A percentile compares a stretch with the other conserved stretches of the same genome.
These are phyloP conservation scores for Melipona bicolor DNA, from an alignment of 2,888 invertebrate genomes.

Conservation along the genomic window DNA sequence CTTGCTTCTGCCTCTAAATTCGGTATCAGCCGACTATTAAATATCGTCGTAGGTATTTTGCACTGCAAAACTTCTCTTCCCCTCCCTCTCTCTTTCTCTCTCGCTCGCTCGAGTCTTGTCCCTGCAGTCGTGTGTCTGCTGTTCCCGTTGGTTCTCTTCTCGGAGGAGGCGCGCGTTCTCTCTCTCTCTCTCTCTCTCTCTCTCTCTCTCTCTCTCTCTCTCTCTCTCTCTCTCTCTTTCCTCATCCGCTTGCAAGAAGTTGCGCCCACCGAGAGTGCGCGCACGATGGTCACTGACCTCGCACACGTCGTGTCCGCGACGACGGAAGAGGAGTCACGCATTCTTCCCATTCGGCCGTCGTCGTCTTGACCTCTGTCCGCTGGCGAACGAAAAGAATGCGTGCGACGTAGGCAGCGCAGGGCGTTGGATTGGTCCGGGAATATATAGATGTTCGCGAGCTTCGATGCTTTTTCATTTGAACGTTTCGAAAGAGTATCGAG, in stretches of 20 bases:
- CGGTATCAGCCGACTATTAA: conserved; percentile 67
- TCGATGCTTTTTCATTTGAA: background rate
- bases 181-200: background rate
- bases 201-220: conserved; percentile 4
- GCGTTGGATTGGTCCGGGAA: conserved; percentile 59
- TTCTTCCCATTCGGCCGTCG: conserved; percentile 72
- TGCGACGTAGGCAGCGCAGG: conserved; percentile 34
- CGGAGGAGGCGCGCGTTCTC: conserved; percentile 17
- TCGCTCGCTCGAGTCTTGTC: background rate
- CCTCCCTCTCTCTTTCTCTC: background rate
- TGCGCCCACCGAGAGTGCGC: conserved; percentile 68
- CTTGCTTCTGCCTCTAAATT: conserved; percentile 63
- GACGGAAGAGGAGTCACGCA: conserved; percentile 73
- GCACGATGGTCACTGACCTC: conserved; percentile 78
- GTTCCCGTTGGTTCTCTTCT: conserved; percentile 42
- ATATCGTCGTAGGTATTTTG: conserved; percentile 54
- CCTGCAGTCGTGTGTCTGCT: conserved; percentile 8
- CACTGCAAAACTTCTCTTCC: conserved; percentile 34
- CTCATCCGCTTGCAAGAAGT: conserved; percentile 62
- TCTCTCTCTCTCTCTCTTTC: conserved; percentile 9
- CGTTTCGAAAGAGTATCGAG: conserved; percentile 19
- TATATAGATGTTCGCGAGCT: conserved; percentile 9
- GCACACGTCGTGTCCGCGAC: conserved; percentile 75
- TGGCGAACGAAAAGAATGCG: conserved; percentile 65
- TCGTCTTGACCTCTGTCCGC: conserved; percentile 68